phyloP scores from a whole-genome alignment of 2,113 vertebrate genomes.

The Ursus arctos region DNA sequence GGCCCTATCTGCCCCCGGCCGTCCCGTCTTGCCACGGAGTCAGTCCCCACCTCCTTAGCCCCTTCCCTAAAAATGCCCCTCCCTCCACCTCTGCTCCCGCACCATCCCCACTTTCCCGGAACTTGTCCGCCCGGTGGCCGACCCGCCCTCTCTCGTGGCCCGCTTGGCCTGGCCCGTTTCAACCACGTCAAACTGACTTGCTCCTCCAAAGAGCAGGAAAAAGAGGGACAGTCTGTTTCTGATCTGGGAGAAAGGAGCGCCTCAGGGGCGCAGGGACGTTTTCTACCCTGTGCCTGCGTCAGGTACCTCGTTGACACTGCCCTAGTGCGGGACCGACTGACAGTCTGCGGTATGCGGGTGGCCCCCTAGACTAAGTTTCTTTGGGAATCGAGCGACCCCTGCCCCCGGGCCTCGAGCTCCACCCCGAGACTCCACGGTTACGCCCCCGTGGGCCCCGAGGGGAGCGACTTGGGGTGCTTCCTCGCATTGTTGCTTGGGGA shows the following conservation, averaged over 20 bases:
- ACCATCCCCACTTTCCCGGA: not conserved
- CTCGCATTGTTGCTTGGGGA: not conserved
- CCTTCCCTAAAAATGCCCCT: not conserved
- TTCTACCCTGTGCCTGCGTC: not conserved
- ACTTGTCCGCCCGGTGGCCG: not conserved
- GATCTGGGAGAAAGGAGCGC: not conserved
- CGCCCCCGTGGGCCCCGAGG: not conserved
- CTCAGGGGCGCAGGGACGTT: not conserved
- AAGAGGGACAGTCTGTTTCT: not conserved
- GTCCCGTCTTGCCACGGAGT: not conserved
- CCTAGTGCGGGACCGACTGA: not conserved
- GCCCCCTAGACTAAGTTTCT: slow-evolving; percentile 5
- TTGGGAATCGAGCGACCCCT: not conserved
- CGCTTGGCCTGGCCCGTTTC: not conserved
- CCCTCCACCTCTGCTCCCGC: fast-evolving
- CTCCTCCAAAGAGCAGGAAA: not conserved
- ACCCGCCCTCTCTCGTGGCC: not conserved
- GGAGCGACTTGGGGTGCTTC: not conserved
- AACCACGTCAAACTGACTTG: not conserved
- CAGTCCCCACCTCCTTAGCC: too few relatives aligned
- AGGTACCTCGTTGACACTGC: not conserved
- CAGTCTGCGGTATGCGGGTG: not conserved
- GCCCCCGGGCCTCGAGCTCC: too few relatives aligned
- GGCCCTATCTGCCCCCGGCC: fast-evolving
- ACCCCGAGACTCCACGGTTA: too few relatives aligned